phyloP scores from a whole-genome alignment of 2,797 vertebrate genomes.

The Melanotaenia pygmaea region DNA sequence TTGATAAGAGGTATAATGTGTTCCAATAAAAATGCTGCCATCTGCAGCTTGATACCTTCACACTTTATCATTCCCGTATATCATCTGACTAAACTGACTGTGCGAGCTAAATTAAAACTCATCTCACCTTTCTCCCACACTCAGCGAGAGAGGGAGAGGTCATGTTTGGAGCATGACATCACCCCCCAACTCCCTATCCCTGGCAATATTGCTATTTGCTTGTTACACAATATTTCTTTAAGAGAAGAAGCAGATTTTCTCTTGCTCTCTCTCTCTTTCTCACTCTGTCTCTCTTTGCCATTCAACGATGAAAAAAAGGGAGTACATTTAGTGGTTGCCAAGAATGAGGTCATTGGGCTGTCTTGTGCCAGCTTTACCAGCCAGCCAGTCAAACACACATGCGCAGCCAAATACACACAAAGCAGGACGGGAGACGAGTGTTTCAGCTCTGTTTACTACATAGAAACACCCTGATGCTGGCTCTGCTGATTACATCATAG shows the following conservation, averaged over 20 bases:
- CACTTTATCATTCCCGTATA: slow-evolving; percentile 70
- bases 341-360: slow-evolving; percentile 74
- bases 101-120: slow-evolving; percentile 77
- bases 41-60: slow-evolving; percentile 68
- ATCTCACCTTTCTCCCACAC: slow-evolving; percentile 77
- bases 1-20: slow-evolving; percentile 40
- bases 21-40: slow-evolving; percentile 57
- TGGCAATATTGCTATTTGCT: slow-evolving; percentile 71
- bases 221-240: slow-evolving; percentile 80
- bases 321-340: slow-evolving; percentile 76
- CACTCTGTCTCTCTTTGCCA: slow-evolving; percentile 45
- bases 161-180: slow-evolving; percentile 82
- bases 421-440: slow-evolving; percentile 65
- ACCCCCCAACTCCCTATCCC: slow-evolving; percentile 49
- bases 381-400: slow-evolving; percentile 61
- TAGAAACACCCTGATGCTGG: slow-evolving; percentile 78
- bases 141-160: slow-evolving; percentile 68
- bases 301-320: slow-evolving; percentile 64
- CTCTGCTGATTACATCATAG: slow-evolving; percentile 77
- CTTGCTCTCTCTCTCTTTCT: not conserved
- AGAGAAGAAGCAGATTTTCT: slow-evolving; percentile 65
- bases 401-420: slow-evolving; percentile 27
- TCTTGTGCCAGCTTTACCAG: slow-evolving; percentile 74
- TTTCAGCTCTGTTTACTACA: slow-evolving; percentile 80
- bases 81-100: slow-evolving; percentile 78